Percentiles rank a stretch among this genome's conserved stretches.
phyloP scores from a whole-genome alignment of 2,113 vertebrate genomes.

The Atlantisia rogersi region DNA sequence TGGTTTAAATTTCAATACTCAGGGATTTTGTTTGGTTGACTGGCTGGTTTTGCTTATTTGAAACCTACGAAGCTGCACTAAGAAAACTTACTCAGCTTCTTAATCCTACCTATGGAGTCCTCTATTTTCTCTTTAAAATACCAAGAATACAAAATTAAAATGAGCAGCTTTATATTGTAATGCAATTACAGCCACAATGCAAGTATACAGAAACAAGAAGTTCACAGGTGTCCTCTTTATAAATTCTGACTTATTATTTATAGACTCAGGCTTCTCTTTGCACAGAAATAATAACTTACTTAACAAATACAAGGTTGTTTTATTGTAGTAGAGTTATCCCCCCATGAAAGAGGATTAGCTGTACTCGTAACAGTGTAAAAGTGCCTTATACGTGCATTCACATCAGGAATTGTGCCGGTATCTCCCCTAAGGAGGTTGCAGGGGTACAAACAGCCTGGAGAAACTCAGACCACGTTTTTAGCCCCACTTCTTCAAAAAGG shows the following conservation, averaged over 20 bases:
- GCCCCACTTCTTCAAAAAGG: not conserved
- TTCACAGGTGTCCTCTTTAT: not conserved
- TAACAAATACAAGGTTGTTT: slow-evolving; percentile 38
- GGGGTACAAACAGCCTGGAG: not conserved
- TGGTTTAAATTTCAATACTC: not conserved
- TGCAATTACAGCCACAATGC: not conserved
- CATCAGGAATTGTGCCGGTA: not conserved
- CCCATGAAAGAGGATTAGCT: slow-evolving; percentile 48
- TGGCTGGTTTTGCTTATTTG: not conserved
- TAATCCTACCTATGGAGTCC: not conserved
- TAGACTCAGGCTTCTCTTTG: not conserved
- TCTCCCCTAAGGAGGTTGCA: not conserved
- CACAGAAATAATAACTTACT: slow-evolving; percentile 55
- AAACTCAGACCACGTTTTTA: not conserved
- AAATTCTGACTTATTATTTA: slow-evolving; percentile 31
- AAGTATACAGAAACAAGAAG: not conserved
- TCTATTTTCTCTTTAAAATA: not conserved
- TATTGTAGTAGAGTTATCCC: slow-evolving; percentile 9
- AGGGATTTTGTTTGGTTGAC: not conserved
- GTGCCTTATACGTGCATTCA: slow-evolving; percentile 15
- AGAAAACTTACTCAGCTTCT: not conserved
- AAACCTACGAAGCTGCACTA: not conserved
- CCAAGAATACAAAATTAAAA: not conserved
- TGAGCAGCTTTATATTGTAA: not conserved
- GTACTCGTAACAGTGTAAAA: not conserved